These are phyloP conservation scores for Sebastes steindachneri DNA, from an alignment of 2,797 vertebrate species.

Conservation along the genomic window DNA sequence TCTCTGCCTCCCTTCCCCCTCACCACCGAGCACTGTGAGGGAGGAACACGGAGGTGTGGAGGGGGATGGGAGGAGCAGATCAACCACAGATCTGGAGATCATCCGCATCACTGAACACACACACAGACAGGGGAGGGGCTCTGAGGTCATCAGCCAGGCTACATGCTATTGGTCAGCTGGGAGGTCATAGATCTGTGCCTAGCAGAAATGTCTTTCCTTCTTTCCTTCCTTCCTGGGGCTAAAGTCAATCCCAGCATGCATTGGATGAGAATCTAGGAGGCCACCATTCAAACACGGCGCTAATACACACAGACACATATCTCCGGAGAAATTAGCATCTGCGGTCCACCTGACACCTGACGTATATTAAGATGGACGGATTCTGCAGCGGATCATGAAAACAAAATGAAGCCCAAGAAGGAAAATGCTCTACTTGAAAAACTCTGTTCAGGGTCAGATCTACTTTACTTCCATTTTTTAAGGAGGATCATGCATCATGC, in stretches of 20 bases:
- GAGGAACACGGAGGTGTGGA: constrained; percentile 53
- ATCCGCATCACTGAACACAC: constrained; percentile 63
- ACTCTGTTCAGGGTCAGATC: no score
- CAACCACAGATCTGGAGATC: constrained; percentile 63
- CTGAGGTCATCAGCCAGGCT: constrained; percentile 59
- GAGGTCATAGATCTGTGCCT: constrained; percentile 1
- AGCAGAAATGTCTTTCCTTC: neutral
- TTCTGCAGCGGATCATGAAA: neutral
- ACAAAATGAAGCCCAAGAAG: neutral
- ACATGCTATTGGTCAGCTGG: constrained; percentile 39
- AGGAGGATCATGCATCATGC: no score
- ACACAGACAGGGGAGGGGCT: constrained; percentile 46
- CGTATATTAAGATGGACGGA: constrained; percentile 1
- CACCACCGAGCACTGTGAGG: constrained; percentile 13
- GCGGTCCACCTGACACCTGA: neutral
- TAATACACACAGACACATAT: constrained; percentile 3
- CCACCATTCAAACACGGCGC: neutral
- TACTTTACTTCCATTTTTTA: no score
- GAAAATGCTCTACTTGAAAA: no score
- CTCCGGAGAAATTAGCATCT: constrained; percentile 14
- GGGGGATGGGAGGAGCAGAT: constrained; percentile 50
- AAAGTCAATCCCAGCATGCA: neutral
- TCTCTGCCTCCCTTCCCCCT: constrained; percentile 29
- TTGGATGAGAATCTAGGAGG: neutral
- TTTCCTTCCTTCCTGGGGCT: neutral